phyloP scores from a whole-genome alignment of 2,797 vertebrate genomes.

The Synaphobranchus kaupii region DNA sequence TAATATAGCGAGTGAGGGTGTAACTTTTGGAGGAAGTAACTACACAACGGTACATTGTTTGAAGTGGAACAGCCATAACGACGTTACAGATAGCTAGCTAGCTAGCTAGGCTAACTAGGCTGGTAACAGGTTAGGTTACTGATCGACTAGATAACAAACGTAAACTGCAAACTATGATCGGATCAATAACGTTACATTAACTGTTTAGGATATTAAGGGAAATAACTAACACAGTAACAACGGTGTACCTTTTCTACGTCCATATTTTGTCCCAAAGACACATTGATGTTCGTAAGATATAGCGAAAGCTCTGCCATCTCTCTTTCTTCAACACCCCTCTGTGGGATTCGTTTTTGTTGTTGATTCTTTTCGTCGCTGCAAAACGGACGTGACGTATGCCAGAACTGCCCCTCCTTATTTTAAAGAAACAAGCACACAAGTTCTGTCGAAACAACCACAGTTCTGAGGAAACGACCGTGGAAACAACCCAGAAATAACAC shows the following conservation, averaged over 20 bases:
- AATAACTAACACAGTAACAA: constrained; percentile 18
- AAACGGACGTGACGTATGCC: constrained; percentile 21
- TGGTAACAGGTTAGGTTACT: background rate
- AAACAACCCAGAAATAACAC: too few relatives aligned
- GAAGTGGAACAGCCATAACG: background rate
- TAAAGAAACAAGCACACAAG: background rate
- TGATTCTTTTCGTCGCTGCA: background rate
- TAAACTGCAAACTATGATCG: background rate
- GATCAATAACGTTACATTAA: background rate
- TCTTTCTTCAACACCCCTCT: background rate
- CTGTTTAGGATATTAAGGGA: background rate
- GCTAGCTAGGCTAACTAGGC: background rate
- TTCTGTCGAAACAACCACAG: background rate
- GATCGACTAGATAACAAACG: background rate
- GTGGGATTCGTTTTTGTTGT: background rate
- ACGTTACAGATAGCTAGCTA: background rate
- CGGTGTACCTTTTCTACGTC: constrained; percentile 69
- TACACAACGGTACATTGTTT: background rate
- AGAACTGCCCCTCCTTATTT: background rate
- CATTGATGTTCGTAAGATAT: constrained; percentile 65
- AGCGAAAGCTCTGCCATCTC: constrained; percentile 67
- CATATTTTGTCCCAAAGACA: constrained; percentile 70
- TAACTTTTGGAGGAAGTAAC: background rate
- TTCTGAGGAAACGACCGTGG: background rate
- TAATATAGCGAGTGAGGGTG: background rate